Percentiles rank a stretch among this genome's conserved stretches.
Conservation (phyloP, 2,888 invertebrate species). For the Scaeva pyrastri region DNA sequence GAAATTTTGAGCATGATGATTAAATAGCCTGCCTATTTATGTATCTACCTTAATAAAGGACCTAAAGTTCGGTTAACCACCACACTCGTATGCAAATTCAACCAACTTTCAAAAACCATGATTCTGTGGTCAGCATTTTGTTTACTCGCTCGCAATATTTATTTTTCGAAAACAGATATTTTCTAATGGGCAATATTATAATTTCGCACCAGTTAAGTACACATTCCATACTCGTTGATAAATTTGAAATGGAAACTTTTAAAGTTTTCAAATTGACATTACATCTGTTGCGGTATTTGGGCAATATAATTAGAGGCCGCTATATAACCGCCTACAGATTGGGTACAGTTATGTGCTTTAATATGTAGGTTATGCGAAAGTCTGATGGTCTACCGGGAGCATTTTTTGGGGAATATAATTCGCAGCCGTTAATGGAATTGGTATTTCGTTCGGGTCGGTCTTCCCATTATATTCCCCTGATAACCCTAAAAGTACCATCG, state of each 20-base stretch:
- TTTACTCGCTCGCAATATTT: not conserved
- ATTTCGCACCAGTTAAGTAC: slow-evolving; percentile 62
- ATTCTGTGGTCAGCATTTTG: not conserved
- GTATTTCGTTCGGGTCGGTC: not conserved
- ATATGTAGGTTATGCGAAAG: slow-evolving; percentile 15
- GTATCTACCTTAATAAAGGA: no score
- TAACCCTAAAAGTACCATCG: slow-evolving; percentile 27
- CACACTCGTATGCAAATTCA: no score
- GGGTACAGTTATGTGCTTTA: not conserved
- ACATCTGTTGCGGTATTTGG: slow-evolving; percentile 49
- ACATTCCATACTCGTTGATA: slow-evolving; percentile 33
- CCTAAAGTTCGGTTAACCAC: no score
- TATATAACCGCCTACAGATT: no score
- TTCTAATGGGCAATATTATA: slow-evolving; percentile 1
- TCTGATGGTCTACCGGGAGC: not conserved
- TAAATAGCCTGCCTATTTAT: no score
- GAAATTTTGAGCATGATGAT: no score
- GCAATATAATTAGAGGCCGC: slow-evolving; percentile 58
- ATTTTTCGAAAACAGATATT: slow-evolving; percentile 22
- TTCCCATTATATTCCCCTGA: not conserved
- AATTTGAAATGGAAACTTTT: slow-evolving; percentile 51
- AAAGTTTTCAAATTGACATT: slow-evolving; percentile 34
- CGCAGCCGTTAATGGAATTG: slow-evolving; percentile 36
- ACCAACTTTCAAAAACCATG: not conserved
- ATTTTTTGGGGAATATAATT: slow-evolving; percentile 26